Conservation (phyloP, 2,888 invertebrate genomes). For the Ptilodon capucinus region DNA sequence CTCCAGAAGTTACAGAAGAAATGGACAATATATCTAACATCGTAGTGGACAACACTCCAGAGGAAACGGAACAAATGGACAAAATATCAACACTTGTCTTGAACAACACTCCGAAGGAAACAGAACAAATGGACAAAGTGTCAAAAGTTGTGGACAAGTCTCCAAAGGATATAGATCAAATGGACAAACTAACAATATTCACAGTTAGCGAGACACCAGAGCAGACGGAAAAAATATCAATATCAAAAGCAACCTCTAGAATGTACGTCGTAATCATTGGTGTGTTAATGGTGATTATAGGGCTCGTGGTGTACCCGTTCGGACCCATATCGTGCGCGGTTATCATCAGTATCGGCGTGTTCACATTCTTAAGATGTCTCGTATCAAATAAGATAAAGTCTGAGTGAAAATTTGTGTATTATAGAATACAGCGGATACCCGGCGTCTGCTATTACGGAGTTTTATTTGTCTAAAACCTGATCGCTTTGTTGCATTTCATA, state of each 20-base stretch:
- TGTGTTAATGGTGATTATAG: conserved; percentile 45
- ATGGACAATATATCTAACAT: too few relatives aligned
- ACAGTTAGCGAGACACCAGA: conserved; percentile 43
- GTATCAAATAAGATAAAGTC: conserved; percentile 18
- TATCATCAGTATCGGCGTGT: conserved; percentile 32
- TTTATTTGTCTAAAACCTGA: too few relatives aligned
- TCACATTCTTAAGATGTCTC: conserved; percentile 25
- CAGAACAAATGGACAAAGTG: conserved; percentile 46
- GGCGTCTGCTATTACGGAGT: too few relatives aligned
- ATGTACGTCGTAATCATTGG: conserved; percentile 41
- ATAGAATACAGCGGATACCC: too few relatives aligned
- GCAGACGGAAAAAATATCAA: conserved; percentile 40
- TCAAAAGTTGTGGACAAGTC: conserved; percentile 13
- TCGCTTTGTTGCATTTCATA: too few relatives aligned
- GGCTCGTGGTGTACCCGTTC: conserved; percentile 46
- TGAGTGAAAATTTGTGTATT: background rate
- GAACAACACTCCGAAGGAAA: conserved; percentile 46
- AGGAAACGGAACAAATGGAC: background rate
- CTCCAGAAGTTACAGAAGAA: background rate
- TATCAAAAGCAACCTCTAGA: conserved; percentile 31
- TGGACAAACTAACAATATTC: background rate
- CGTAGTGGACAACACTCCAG: conserved; percentile 9
- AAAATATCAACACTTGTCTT: background rate
- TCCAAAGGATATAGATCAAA: background rate
- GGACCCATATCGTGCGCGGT: conserved; percentile 49